Evolutionary conservation across 2,888 invertebrate species (phyloP), one percentile per base, ranked within the genome.

Genomic region (Cheilosia vernalis): DNA sequence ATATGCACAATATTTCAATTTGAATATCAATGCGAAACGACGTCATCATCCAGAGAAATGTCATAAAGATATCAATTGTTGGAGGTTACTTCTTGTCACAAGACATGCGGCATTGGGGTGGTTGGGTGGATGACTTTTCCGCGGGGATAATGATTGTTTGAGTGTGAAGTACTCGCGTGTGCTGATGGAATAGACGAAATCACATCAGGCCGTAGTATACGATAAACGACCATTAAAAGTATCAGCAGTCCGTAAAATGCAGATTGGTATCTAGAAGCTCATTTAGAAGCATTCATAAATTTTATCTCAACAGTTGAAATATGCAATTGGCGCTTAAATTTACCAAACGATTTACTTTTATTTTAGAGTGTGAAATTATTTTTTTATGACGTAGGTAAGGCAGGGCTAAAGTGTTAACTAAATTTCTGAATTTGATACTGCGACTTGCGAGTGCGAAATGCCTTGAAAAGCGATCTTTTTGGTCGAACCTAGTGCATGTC

Each of bases 1-100:
- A 81, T 77, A 85, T 85, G 85, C 81, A 81, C 85, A 85, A 85
- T 85, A 85, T 77, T 85, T 85, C 85, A 85, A 85, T 85, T 85
- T 81, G 76, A 81, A 85, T 85, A 85, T 85, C 81, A 85, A 85
- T 85, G 77, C 81, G 66, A 85, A 85, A 80, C 81, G 81, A 72
- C 76, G 74, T 85, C 85, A 81, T 85, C 85, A 85, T 85, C 85
- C 85, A 61, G 51, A 73, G 81, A 81, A 85, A 72, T 81, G 77
- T 77, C 81, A 77, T 85, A 85, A 85, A 81, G 85, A 85, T 85
- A 85, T 85, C 85, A 85, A 85, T 85, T 81, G 85, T 60, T 53
- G 79, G 69, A 44, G 83, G 67, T 84, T 79, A 56, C 37, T 58
- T 61, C 56, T 47, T 37, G 44, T 44, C 44, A 55, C 49, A 19